Evolutionary conservation across 1,140 invertebrate genomes (phyloP).

Genomic region (Microplitis mediator): DNA sequence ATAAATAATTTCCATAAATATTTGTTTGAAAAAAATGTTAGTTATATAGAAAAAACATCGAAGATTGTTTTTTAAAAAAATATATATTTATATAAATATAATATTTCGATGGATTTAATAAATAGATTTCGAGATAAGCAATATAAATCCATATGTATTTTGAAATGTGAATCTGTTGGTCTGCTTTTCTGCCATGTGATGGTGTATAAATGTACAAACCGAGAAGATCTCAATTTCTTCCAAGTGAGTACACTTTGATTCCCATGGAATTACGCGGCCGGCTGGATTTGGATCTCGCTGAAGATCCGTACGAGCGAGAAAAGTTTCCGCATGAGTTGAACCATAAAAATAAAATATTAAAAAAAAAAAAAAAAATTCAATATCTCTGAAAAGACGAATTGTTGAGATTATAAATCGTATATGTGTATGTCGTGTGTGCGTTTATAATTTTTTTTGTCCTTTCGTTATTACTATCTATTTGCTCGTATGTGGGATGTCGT

Average conservation of each 20-base stretch:
- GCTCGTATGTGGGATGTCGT: neutral
- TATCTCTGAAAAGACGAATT: slow-evolving; percentile 9
- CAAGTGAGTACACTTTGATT: slow-evolving; percentile 23
- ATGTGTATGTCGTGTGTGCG: neutral
- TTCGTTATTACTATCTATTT: neutral
- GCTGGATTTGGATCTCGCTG: slow-evolving; percentile 6
- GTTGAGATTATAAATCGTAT: neutral
- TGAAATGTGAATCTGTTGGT: neutral
- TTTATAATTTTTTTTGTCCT: neutral
- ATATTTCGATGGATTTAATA: too few species aligned
- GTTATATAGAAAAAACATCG: too few species aligned
- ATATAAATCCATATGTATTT: neutral
- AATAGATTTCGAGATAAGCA: neutral
- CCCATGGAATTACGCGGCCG: slow-evolving; percentile 16
- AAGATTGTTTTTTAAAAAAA: too few species aligned
- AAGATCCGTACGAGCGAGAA: slow-evolving; percentile 1
- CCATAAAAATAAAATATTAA: neutral
- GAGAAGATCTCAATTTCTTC: slow-evolving; percentile 23
- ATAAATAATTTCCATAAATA: too few species aligned
- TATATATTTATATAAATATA: too few species aligned
- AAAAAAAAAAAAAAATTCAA: slow-evolving; percentile 1
- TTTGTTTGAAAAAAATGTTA: too few species aligned
- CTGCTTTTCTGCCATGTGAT: neutral
- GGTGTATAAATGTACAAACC: neutral
- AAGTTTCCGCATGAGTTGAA: neutral